phyloP scores from a whole-genome alignment of 2,113 vertebrate species.

The Gopherus flavomarginatus region DNA sequence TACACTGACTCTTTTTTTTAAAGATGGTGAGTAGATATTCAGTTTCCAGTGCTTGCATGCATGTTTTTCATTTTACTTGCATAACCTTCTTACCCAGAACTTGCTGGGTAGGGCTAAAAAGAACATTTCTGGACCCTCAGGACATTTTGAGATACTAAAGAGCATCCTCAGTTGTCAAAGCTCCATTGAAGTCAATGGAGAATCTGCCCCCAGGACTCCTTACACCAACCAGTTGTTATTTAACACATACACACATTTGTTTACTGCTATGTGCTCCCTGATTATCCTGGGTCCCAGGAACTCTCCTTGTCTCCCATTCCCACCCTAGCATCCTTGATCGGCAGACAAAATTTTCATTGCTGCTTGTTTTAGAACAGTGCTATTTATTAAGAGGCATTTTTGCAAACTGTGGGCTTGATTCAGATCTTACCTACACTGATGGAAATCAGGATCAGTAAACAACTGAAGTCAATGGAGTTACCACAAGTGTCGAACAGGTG shows the following conservation, averaged over 20 bases:
- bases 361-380: background rate
- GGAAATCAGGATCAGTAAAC: background rate
- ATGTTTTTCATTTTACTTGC: background rate
- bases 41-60: background rate
- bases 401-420: background rate
- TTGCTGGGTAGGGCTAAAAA: background rate
- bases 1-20: background rate
- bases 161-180: background rate
- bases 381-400: background rate
- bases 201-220: too few relatives aligned
- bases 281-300: background rate
- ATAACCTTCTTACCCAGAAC: background rate
- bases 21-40: background rate
- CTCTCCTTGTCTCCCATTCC: too few relatives aligned
- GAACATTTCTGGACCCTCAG: background rate
- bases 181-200: background rate
- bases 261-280: background rate
- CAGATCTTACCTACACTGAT: background rate
- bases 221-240: background rate
- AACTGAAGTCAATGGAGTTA: background rate
- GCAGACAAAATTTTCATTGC: background rate
- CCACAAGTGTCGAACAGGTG: rapidly evolving
- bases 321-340: background rate
- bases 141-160: background rate
- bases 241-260: background rate